Conservation (phyloP, 1,140 invertebrate species). For the Drosophila repleta region DNA sequence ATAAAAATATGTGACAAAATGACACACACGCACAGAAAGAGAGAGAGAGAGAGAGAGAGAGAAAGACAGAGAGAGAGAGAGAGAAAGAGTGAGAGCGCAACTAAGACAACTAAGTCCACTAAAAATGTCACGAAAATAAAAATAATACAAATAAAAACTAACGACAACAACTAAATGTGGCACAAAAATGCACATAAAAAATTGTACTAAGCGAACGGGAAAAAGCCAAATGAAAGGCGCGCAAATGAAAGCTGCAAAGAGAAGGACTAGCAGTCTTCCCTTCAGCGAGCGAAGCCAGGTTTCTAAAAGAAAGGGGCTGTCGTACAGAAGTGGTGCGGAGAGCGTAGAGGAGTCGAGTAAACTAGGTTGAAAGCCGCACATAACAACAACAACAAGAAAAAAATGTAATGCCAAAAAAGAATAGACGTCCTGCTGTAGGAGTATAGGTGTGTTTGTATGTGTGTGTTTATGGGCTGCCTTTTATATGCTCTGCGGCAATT, state of each 20-base stretch:
- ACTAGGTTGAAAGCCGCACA: slow-evolving; percentile 69
- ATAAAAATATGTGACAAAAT: slow-evolving; percentile 79
- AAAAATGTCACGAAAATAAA: slow-evolving; percentile 74
- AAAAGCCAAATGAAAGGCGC: slow-evolving; percentile 28
- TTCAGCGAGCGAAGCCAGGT: neutral
- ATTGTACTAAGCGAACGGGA: slow-evolving; percentile 47
- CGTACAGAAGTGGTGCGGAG: neutral
- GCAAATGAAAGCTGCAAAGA: slow-evolving; percentile 34
- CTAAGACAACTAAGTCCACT: slow-evolving; percentile 49
- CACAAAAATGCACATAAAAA: slow-evolving; percentile 66
- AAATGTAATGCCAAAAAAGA: slow-evolving; percentile 69
- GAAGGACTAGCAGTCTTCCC: slow-evolving; percentile 1
- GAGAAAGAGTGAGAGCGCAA: neutral
- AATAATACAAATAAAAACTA: slow-evolving; percentile 73
- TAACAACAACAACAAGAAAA: slow-evolving; percentile 50
- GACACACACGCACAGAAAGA: slow-evolving; percentile 39
- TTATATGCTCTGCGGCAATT: slow-evolving; percentile 68
- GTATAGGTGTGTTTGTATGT: slow-evolving; percentile 8
- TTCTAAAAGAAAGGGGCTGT: neutral
- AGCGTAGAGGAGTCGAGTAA: slow-evolving; percentile 11
- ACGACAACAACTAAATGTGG: slow-evolving; percentile 72
- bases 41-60: neutral
- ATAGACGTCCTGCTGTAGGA: slow-evolving; percentile 30
- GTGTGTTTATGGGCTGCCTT: slow-evolving; percentile 46
- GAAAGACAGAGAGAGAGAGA: neutral